Conservation (phyloP, 2,113 vertebrate genomes). For the Pithys albifrons region DNA sequence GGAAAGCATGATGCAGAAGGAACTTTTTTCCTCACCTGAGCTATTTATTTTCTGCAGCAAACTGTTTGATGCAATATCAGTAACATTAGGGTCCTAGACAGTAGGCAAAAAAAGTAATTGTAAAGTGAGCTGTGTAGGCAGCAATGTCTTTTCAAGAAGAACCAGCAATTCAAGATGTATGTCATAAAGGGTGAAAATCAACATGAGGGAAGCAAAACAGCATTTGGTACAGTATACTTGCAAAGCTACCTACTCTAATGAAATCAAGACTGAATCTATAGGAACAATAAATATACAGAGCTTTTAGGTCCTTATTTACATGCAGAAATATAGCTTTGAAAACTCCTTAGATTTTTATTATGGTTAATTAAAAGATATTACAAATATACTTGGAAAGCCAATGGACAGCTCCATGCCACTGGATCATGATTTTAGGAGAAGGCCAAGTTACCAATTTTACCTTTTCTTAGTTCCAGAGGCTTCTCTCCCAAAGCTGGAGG, state of each 20-base stretch:
- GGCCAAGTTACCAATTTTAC: background rate
- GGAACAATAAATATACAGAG: background rate
- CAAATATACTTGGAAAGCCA: background rate
- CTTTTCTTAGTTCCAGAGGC: background rate
- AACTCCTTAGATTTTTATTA: background rate
- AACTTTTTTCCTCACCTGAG: background rate
- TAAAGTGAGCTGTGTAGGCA: background rate
- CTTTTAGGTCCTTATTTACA: background rate
- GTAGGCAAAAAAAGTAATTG: background rate
- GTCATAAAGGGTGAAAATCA: background rate
- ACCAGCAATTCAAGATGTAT: background rate
- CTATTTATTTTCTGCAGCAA: background rate
- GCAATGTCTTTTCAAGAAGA: background rate
- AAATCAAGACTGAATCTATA: background rate
- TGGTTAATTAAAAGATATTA: background rate
- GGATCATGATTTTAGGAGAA: background rate
- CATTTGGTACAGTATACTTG: background rate
- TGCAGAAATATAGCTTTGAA: background rate
- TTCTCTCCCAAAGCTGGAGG: background rate
- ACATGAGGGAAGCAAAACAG: background rate
- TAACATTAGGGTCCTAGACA: background rate
- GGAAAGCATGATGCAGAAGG: background rate
- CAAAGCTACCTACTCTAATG: background rate
- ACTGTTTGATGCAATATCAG: background rate
- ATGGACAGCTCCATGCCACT: background rate